A percentile compares a stretch with the other conserved stretches of the same genome.
These are phyloP conservation scores for Rhinogobius similis DNA, from an alignment of 2,113 vertebrate genomes.

Conservation along the genomic window DNA sequence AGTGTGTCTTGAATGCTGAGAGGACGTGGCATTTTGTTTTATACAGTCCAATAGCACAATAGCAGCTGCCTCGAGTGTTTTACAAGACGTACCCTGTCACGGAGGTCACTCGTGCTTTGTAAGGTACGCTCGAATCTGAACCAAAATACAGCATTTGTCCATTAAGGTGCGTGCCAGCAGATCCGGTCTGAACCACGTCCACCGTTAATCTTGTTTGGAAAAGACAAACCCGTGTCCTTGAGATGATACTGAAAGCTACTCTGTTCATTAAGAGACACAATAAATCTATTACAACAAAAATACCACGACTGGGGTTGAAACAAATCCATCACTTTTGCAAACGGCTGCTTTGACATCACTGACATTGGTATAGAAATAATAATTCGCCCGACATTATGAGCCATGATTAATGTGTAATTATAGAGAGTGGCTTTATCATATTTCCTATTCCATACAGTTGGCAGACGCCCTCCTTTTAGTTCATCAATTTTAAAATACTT, in stretches of 20 bases:
- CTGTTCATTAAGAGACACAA: not conserved
- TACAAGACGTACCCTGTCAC: not conserved
- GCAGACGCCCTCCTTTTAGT: not conserved
- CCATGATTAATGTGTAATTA: not conserved
- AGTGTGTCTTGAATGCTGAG: not conserved
- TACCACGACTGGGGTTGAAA: not conserved
- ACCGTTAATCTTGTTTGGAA: not conserved
- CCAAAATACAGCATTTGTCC: not conserved
- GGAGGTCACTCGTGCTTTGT: not conserved
- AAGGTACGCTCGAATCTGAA: not conserved
- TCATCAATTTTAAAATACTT: not conserved
- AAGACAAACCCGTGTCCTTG: not conserved
- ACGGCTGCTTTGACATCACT: not conserved
- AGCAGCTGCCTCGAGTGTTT: not conserved
- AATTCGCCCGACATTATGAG: not conserved
- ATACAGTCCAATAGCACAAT: not conserved
- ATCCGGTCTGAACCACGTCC: not conserved
- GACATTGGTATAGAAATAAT: not conserved
- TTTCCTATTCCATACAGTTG: not conserved
- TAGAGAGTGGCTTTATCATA: not conserved
- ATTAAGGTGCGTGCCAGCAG: not conserved
- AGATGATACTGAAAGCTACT: not conserved
- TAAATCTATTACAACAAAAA: not conserved
- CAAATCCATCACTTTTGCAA: not conserved
- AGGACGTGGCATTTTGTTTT: constrained; percentile 1